These are phyloP conservation scores for Dasypus novemcinctus DNA, from an alignment of 2,113 vertebrate species.

Conservation along the genomic window DNA sequence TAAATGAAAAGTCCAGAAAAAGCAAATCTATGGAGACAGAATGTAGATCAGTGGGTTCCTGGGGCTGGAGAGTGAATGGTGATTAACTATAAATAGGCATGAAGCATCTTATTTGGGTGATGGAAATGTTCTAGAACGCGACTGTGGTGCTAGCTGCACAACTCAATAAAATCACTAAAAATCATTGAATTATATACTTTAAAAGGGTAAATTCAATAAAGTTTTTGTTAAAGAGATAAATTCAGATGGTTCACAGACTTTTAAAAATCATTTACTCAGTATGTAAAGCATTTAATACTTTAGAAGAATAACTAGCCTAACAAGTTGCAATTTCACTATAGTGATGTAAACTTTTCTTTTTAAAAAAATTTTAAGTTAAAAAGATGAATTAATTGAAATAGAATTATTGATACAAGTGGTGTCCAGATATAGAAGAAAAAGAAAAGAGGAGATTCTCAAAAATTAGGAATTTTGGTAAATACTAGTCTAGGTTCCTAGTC, in stretches of 20 bases:
- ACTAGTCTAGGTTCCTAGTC: background rate
- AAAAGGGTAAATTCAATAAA: background rate
- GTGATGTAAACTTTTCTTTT: background rate
- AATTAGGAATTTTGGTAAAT: background rate
- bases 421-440: background rate
- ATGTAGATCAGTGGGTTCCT: background rate
- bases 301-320: background rate
- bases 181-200: background rate
- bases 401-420: background rate
- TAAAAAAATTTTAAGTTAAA: background rate
- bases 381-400: background rate
- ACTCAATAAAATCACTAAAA: background rate
- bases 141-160: background rate
- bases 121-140: background rate
- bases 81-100: background rate
- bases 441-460: background rate
- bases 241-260: background rate
- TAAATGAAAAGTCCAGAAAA: background rate
- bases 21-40: background rate
- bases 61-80: background rate
- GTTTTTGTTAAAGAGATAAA: background rate
- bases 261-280: background rate
- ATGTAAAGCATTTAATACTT: conserved; percentile 2
- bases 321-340: background rate
- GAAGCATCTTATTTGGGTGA: background rate